Evolutionary conservation across 2,888 invertebrate species (phyloP).

Genomic region (Odontomyia ornata): DNA sequence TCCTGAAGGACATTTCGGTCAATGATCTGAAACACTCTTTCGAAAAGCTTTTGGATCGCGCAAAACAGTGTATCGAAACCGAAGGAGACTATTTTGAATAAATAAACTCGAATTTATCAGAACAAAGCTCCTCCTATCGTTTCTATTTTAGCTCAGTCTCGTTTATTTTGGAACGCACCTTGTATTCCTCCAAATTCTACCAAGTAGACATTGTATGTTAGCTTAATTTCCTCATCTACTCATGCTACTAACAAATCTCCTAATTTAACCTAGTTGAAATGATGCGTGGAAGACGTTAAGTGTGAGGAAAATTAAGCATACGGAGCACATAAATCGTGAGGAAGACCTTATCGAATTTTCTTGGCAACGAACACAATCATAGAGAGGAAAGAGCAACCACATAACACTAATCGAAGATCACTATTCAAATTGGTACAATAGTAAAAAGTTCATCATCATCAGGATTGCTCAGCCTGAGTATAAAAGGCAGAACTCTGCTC

Average conservation of each 20-base stretch:
- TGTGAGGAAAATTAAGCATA: constrained; percentile 76
- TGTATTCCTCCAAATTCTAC: constrained; percentile 43
- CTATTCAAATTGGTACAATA: constrained; percentile 70
- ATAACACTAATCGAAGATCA: constrained; percentile 60
- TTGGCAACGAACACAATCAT: constrained; percentile 62
- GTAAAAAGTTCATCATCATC: constrained; percentile 79
- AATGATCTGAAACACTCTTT: too few species aligned
- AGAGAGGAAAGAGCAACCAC: constrained; percentile 55
- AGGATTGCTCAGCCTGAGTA: constrained; percentile 67
- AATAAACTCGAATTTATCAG: too few species aligned
- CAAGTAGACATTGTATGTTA: constrained; percentile 51
- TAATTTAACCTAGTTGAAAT: constrained; percentile 58
- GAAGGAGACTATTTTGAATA: too few species aligned
- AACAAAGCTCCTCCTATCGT: too few species aligned
- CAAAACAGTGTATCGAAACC: too few species aligned
- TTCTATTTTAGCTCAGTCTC: too few species aligned
- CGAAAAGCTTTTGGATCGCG: too few species aligned
- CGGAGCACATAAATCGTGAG: constrained; percentile 66
- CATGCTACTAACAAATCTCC: constrained; percentile 54
- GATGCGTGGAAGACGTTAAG: constrained; percentile 83
- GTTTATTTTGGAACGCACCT: too few species aligned
- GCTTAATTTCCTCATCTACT: neutral
- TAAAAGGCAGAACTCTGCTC: constrained; percentile 60
- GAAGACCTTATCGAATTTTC: constrained; percentile 63
- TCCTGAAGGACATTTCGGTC: too few species aligned